Conservation (phyloP, 1,140 invertebrate species). For the Drosophila kohkoa region DNA sequence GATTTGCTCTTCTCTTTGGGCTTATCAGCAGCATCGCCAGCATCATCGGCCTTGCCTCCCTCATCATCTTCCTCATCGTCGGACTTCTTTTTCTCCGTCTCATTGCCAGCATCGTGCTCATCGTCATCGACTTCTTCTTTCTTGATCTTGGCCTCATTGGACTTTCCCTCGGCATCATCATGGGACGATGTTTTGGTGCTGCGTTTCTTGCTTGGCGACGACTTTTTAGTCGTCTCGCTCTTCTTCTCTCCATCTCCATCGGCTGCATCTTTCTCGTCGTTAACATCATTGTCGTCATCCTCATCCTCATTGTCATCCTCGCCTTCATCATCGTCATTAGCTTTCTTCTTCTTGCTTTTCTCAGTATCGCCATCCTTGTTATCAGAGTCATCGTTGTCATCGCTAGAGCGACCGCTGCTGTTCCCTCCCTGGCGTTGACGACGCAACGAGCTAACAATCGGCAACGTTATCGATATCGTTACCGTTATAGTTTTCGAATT, state of each 20-base stretch:
- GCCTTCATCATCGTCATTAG: slow-evolving; percentile 54
- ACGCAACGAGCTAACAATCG: slow-evolving; percentile 81
- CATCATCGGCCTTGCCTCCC: slow-evolving; percentile 55
- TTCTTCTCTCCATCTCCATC: slow-evolving; percentile 57
- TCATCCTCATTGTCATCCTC: slow-evolving; percentile 38
- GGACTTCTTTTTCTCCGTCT: slow-evolving; percentile 75
- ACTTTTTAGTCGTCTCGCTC: slow-evolving; percentile 62
- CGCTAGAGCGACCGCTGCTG: slow-evolving; percentile 74
- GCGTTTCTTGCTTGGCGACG: slow-evolving; percentile 60
- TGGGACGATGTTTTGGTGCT: slow-evolving; percentile 52
- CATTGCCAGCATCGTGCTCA: slow-evolving; percentile 69
- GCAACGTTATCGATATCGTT: slow-evolving; percentile 39
- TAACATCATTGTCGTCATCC: slow-evolving; percentile 16
- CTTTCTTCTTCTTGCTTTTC: slow-evolving; percentile 66
- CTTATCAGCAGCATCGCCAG: slow-evolving; percentile 53
- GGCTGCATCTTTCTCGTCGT: slow-evolving; percentile 51
- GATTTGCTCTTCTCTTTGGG: slow-evolving; percentile 66
- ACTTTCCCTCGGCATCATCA: slow-evolving; percentile 76
- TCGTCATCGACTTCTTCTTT: slow-evolving; percentile 80
- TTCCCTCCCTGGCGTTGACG: slow-evolving; percentile 76
- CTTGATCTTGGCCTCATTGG: slow-evolving; percentile 60
- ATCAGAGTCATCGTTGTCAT: slow-evolving; percentile 64
- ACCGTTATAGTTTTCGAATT: slow-evolving; percentile 46
- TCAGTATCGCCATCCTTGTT: slow-evolving; percentile 67
- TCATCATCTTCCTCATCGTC: slow-evolving; percentile 85